Percentiles rank a stretch among this genome's conserved stretches.
These are phyloP conservation scores for Cherax destructor DNA, from an alignment of 1,140 invertebrate genomes.

Conservation along the genomic window DNA sequence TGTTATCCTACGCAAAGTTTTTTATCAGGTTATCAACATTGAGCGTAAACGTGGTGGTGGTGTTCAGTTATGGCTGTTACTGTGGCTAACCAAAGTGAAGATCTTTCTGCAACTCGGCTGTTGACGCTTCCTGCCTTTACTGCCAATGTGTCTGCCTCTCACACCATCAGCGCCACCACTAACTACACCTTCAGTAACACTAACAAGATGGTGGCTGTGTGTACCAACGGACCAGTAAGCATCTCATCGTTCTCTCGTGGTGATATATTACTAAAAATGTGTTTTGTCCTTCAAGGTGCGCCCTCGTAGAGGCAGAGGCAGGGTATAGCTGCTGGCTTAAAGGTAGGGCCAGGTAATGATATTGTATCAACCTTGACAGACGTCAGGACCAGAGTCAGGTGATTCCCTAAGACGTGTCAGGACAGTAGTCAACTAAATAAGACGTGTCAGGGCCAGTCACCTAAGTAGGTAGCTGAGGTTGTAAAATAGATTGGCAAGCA, in stretches of 20 bases:
- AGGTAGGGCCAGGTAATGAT: too few species aligned
- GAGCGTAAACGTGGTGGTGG: not conserved
- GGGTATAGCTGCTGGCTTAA: too few species aligned
- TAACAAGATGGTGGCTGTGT: constrained; percentile 24
- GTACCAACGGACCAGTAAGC: constrained; percentile 18
- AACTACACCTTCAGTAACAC: not conserved
- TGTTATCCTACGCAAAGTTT: not conserved
- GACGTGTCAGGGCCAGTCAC: too few species aligned
- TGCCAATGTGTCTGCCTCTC: not conserved
- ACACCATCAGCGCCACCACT: not conserved
- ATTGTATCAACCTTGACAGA: too few species aligned
- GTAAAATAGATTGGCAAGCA: too few species aligned
- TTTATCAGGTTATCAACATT: not conserved
- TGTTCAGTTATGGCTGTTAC: not conserved
- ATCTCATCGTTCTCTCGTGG: not conserved
- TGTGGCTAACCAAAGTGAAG: not conserved
- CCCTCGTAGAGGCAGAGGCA: too few species aligned
- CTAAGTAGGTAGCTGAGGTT: too few species aligned
- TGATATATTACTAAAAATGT: not conserved
- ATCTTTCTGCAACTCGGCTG: not conserved
- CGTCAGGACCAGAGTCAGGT: too few species aligned
- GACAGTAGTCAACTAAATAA: too few species aligned
- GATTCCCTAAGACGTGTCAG: too few species aligned
- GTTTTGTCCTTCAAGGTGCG: too few species aligned
- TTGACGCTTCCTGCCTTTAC: not conserved